Base-by-base conservation (phyloP, 2,797 vertebrate species). In the Alectoris magna region DNA sequence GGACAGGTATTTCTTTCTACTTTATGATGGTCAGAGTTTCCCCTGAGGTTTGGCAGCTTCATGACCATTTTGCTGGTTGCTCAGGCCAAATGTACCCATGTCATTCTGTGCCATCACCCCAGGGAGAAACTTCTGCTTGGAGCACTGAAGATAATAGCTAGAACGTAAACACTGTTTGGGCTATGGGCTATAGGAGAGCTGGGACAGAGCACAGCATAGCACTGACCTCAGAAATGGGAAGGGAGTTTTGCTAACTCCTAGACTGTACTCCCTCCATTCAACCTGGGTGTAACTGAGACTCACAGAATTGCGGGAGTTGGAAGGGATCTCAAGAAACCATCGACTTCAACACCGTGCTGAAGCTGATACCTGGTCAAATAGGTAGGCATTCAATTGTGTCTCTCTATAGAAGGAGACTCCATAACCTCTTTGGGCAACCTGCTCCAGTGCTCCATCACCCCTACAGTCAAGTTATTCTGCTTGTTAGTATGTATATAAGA, bases 111-210 rank as follows among this genome's bases (percentile, higher is more conserved):
- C 27, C 38, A n/a, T 5, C 66, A 29, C 6, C 26, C 34, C 64
- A 38, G 3, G 0, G 22, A 90, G 26, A 39, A 58, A 41, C 4
- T 39, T 2, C 59, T 68, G 68, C 29, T 60, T 27, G 9, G 24
- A 78, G 38, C 34, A 22, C 7, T 26, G 29, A 16, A 68, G 59
- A 36, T 5, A 64, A 93, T 14, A 38, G 26, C 34, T 84, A 17
- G 39, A 88, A 27, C 39, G 43, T 71, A 78, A 66, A 31, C 23
- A 38, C 2, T 19, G 13, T 36, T 51, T 70, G 48, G 67, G 31
- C 21, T 34, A 14, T 0, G 0, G 17, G 13, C 27, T 27, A 3
- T 12, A 80, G 66, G 27, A 53, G 46, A 90, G n/a, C 55, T 43
- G 15, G 4, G 9, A 4, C 41, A 10, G 0, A 6, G 6, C 22